phyloP scores from a whole-genome alignment of 2,113 vertebrate genomes.

The Symphodus melops region DNA sequence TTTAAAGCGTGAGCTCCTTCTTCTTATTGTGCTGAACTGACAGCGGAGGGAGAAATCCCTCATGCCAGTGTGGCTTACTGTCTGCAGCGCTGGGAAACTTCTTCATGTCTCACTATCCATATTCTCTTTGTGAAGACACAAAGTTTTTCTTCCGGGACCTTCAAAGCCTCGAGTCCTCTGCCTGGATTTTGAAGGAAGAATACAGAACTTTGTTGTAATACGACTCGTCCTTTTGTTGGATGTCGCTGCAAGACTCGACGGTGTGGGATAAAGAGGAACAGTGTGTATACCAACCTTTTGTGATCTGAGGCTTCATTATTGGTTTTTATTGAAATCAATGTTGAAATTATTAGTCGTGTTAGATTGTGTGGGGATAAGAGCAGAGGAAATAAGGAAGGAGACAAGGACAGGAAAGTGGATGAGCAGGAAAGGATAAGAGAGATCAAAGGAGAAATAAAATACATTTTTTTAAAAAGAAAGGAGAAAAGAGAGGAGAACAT shows the following conservation, averaged over 20 bases:
- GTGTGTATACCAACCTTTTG: neutral
- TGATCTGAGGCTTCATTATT: neutral
- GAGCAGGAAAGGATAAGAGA: too few relatives aligned
- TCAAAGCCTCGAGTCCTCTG: conserved; percentile 36
- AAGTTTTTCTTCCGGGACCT: conserved; percentile 33
- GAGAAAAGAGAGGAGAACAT: too few relatives aligned
- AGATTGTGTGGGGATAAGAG: too few relatives aligned
- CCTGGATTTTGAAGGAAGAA: conserved; percentile 11
- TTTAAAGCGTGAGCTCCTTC: conserved; percentile 28
- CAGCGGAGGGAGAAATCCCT: conserved; percentile 28
- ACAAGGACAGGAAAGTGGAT: too few relatives aligned
- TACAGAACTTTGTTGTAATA: conserved; percentile 47
- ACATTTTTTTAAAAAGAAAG: too few relatives aligned
- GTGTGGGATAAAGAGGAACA: conserved; percentile 8
- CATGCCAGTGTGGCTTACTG: conserved; percentile 35
- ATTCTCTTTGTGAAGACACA: conserved; percentile 48
- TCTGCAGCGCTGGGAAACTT: conserved; percentile 27
- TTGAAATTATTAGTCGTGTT: neutral
- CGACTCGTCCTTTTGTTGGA: conserved; percentile 10
- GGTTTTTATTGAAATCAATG: neutral
- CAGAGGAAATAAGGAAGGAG: neutral
- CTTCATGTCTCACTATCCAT: conserved; percentile 34
- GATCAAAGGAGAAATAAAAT: too few relatives aligned
- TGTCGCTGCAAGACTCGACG: conserved; percentile 5
- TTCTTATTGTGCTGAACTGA: conserved; percentile 47